Evolutionary conservation across 2,113 vertebrate species (phyloP), one percentile per base, ranked within the genome.

Genomic region (Narcine bancroftii): DNA sequence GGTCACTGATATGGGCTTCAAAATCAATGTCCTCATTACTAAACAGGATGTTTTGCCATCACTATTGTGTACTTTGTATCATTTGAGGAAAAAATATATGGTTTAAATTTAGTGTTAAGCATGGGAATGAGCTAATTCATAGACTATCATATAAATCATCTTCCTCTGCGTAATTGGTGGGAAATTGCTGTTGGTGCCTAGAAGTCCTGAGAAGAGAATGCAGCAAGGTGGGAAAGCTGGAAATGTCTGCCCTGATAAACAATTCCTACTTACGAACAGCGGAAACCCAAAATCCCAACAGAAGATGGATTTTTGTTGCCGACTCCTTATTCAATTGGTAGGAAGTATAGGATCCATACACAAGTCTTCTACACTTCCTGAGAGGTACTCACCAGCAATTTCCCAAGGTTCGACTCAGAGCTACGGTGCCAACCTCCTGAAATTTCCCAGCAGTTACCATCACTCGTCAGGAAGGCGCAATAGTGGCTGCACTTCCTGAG

Each of bases 81-180:
- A 13, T n/a, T 36, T 6, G 33, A 26, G 21, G 45, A 50, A 50
- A 81, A 81, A 85, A 33, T 11, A 60, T 60, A 36, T 19, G 17
- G 53, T 60, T 87, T 87, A 60, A 36, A 87, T 36, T 87, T 87
- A 87, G 53, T 39, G 81, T 36, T 60, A 87, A 21, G 53, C 81
- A 63, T 87, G 81, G 81, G 81, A 87, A 87, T 17, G 36, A 1
- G n/a, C 17, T 60, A 15, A 33, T 33, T n/a, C 50, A 13, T n/a
- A 50, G 33, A 11, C 6, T 36, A 17, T 87, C 56, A 60, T 60
- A n/a, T 56, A 63, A 21, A 19, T 36, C 53, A 21, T 19, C 53
- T 2, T 87, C 33, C 2, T 21, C 17, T 36, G 81, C 60, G 33
- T 26, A 81, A 47, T 53, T 50, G 53, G 53, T 19, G n/a, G n/a